These are phyloP conservation scores for Liopterus haemorrhoidalis DNA, from an alignment of 2,888 invertebrate genomes.

Conservation along the genomic window DNA sequence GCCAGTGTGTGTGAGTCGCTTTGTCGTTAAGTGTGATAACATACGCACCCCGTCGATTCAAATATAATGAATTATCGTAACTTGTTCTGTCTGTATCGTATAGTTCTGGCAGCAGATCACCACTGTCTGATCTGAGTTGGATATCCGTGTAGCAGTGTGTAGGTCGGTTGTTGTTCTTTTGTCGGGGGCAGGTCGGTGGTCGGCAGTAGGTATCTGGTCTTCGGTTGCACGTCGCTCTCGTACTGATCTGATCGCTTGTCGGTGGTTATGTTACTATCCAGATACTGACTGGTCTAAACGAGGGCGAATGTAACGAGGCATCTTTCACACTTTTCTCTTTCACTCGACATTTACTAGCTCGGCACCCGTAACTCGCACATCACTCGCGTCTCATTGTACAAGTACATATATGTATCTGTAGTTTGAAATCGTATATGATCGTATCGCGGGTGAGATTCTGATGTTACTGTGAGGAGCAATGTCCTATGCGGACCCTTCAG, in stretches of 20 bases:
- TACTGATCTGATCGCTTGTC: not conserved
- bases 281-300: not conserved
- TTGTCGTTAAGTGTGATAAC: conserved; percentile 28
- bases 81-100: too few species aligned
- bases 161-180: not conserved
- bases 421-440: not conserved
- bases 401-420: not conserved
- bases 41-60: conserved; percentile 31
- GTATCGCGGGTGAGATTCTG: too few species aligned
- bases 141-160: too few species aligned
- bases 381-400: not conserved
- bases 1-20: conserved; percentile 35
- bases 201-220: not conserved
- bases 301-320: too few species aligned
- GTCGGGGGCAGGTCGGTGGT: not conserved
- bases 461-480: too few species aligned
- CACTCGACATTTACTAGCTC: conserved; percentile 9
- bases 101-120: too few species aligned
- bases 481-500: too few species aligned
- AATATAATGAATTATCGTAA: too few species aligned
- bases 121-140: too few species aligned
- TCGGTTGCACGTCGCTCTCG: not conserved
- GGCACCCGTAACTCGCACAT: conserved; percentile 4
- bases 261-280: not conserved
- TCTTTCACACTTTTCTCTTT: not conserved